Base-by-base conservation (phyloP, 2,113 vertebrate species). In the Sander vitreus region DNA sequence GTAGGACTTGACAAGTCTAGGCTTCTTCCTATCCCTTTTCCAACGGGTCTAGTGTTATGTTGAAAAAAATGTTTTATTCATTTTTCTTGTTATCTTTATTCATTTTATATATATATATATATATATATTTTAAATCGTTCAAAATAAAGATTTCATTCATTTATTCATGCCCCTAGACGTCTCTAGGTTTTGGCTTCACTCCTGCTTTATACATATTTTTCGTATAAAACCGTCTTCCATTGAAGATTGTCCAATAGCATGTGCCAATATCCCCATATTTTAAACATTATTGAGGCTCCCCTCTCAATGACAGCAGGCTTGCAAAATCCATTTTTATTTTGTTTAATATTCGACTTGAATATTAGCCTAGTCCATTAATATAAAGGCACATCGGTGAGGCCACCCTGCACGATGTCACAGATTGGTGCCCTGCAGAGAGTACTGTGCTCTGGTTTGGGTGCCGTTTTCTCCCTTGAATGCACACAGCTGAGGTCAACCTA, bases 401-500 rank as follows among this genome's bases (percentile, higher is more conserved):
- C 23, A 11, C 36, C 23, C 3, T 53, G 55, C 51, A 69, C 23
- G 33, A 8, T n/a, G 27, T 76, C 48, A 59, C 43, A 68, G 47
- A 30, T 16, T 47, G 21, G 1, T 76, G 71, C 51, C 57, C 33
- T 14, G 55, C 53, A 83, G 45, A 43, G 18, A 30, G 3, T n/a
- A 13, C 21, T 50, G 33, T 23, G 30, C 21, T 62, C 3, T n/a
- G 21, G 6, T 33, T 53, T 71, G 12, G 18, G 14, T 23, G 68
- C 55, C 2, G 19, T 45, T 48, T 53, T 57, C 27, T 59, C 33
- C 36, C 16, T 15, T 73, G 53, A 80, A 71, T 27, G 71, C 70
- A 78, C 81, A 57, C 57, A 59, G 58, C 70, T 60, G 30, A 70
- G 59, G 67, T 84, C 62, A 23, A 39, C 53, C 48, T 9, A 3